Percentiles rank a stretch among this genome's conserved stretches.
Evolutionary conservation across 2,888 invertebrate genomes (phyloP).

Genomic region (Rotaria magnacalcarata): DNA sequence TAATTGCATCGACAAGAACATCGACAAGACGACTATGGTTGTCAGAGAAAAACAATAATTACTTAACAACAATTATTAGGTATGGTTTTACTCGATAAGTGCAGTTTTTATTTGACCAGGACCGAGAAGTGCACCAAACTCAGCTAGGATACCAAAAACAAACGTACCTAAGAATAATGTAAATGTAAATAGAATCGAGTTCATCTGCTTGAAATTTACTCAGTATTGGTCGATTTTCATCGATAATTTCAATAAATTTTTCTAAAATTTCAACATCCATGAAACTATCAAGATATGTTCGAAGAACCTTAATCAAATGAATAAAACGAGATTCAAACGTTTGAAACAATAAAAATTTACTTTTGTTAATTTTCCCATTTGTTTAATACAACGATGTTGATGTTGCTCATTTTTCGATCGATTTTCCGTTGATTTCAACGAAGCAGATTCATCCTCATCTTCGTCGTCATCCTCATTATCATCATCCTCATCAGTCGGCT

Average conservation of each 20-base stretch:
- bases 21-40: background rate
- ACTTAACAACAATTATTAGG: no score
- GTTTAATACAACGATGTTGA: conserved; percentile 28
- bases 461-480: background rate
- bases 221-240: conserved; percentile 5
- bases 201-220: background rate
- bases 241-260: conserved; percentile 29
- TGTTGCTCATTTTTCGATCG: background rate
- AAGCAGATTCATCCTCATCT: background rate
- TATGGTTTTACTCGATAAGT: background rate
- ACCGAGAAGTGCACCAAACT: conserved; percentile 8
- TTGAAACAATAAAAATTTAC: background rate
- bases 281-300: background rate
- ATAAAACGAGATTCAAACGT: no score
- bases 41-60: no score
- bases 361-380: conserved; percentile 35
- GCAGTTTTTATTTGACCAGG: background rate
- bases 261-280: conserved; percentile 35
- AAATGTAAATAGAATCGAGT: background rate
- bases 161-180: background rate
- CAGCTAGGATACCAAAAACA: conserved; percentile 21
- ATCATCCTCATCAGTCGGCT: background rate
- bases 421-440: background rate
- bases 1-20: background rate
- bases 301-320: background rate